Evolutionary conservation across 2,888 invertebrate species (phyloP).

Genomic region (Bursaphelenchus okinawaensis): DNA sequence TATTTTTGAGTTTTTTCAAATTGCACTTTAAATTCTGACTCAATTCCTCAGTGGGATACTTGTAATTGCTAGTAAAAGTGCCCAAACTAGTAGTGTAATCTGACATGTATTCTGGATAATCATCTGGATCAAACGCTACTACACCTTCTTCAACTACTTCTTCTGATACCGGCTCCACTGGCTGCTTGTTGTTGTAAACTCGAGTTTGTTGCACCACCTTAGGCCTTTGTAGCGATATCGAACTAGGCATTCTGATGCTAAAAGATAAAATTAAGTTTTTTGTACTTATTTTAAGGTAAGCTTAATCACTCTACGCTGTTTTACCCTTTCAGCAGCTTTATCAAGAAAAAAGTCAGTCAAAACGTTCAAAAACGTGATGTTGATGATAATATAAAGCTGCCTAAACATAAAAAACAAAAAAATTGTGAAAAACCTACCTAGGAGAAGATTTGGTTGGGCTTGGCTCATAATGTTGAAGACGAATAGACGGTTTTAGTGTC

Average conservation of each 20-base stretch:
- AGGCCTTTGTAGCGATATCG: background rate
- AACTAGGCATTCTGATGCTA: background rate
- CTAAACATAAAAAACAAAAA: background rate
- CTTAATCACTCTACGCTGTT: too few species aligned
- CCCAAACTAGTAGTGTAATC: background rate
- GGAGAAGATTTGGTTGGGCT: background rate
- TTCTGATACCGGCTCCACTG: background rate
- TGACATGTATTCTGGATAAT: background rate
- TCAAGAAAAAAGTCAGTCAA: too few species aligned
- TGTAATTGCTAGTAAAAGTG: too few species aligned
- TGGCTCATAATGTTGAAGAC: conserved; percentile 2
- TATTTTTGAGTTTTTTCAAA: conserved; percentile 64
- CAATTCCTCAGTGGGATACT: conserved; percentile 10
- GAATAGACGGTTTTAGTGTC: background rate
- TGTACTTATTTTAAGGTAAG: too few species aligned
- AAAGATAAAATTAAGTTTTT: too few species aligned
- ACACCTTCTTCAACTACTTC: background rate
- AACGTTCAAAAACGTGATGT: too few species aligned
- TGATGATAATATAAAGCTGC: background rate
- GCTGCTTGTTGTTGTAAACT: background rate
- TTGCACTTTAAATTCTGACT: conserved; percentile 25
- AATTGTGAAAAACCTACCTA: background rate
- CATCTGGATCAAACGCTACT: background rate
- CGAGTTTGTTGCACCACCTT: background rate
- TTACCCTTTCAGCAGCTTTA: too few species aligned